phyloP scores from a whole-genome alignment of 2,113 vertebrate genomes.

The Notarius quadriscutis region DNA sequence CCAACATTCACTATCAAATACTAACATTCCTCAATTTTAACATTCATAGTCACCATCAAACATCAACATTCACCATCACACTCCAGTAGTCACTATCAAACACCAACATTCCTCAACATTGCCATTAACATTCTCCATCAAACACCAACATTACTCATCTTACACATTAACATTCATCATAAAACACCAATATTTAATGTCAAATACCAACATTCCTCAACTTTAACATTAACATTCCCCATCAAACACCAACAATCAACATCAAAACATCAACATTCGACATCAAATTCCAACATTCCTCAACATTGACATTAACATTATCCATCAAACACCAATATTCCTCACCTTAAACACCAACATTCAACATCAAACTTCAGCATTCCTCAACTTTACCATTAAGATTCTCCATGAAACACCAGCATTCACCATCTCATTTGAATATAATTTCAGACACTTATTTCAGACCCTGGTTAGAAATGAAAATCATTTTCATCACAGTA shows the following conservation, averaged over 20 bases:
- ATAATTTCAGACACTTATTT: neutral
- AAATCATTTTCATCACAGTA: conserved; percentile 10
- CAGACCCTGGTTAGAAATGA: conserved; percentile 2
- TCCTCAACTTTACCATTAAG: neutral
- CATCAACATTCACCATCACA: neutral
- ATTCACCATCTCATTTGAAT: neutral
- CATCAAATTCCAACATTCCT: neutral
- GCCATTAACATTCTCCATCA: neutral
- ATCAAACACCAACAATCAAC: neutral
- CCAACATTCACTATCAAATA: neutral
- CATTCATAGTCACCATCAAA: neutral
- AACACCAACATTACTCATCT: neutral
- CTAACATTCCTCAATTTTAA: neutral
- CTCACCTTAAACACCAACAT: neutral
- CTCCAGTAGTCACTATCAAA: neutral
- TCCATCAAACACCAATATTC: neutral
- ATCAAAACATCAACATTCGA: neutral
- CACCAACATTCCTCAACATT: neutral
- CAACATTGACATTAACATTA: neutral
- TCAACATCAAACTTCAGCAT: neutral
- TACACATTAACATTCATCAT: neutral
- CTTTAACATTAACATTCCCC: neutral
- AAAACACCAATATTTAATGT: neutral
- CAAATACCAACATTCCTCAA: neutral
- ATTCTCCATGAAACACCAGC: neutral